A percentile compares a stretch with the other conserved stretches of the same genome.
These are phyloP conservation scores for Drosophila persimilis DNA, from an alignment of 1,140 invertebrate species.

Conservation along the genomic window DNA sequence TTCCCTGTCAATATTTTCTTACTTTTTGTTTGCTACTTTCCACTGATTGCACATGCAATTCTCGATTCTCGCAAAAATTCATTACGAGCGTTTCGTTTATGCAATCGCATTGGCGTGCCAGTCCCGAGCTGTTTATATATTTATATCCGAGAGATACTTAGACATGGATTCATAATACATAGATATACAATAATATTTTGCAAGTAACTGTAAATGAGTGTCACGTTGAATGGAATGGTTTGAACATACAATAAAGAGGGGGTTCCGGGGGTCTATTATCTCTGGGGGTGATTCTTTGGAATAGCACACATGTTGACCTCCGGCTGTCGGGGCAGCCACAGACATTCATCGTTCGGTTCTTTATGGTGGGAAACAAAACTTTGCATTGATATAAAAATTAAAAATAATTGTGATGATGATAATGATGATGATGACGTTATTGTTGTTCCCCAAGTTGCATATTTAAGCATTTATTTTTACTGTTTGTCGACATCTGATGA, in stretches of 20 bases:
- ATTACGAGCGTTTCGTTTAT: slow-evolving; percentile 28
- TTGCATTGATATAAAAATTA: slow-evolving; percentile 54
- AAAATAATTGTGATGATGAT: slow-evolving; percentile 50
- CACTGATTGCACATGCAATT: slow-evolving; percentile 41
- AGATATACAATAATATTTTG: slow-evolving; percentile 54
- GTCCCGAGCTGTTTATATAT: slow-evolving; percentile 32
- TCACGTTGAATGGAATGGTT: slow-evolving; percentile 43
- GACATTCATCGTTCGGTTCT: slow-evolving; percentile 1
- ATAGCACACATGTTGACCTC: slow-evolving; percentile 59
- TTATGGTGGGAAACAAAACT: slow-evolving; percentile 51
- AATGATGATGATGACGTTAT: slow-evolving; percentile 31
- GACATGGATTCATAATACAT: slow-evolving; percentile 15
- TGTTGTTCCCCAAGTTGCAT: slow-evolving; percentile 10
- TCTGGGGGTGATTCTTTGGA: slow-evolving; percentile 29
- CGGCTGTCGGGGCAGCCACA: slow-evolving; percentile 8
- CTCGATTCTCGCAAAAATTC: slow-evolving; percentile 10
- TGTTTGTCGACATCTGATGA: slow-evolving; percentile 22
- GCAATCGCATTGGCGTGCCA: slow-evolving; percentile 51
- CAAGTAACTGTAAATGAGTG: slow-evolving; percentile 69
- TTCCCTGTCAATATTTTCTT: slow-evolving; percentile 42
- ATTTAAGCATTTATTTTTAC: slow-evolving; percentile 24
- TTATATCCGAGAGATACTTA: slow-evolving; percentile 32
- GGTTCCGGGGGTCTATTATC: background rate
- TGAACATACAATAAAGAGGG: slow-evolving; percentile 11
- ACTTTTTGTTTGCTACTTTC: slow-evolving; percentile 17